Evolutionary conservation across 1,140 invertebrate species (phyloP).

Genomic region (Zaprionus nigranus): DNA sequence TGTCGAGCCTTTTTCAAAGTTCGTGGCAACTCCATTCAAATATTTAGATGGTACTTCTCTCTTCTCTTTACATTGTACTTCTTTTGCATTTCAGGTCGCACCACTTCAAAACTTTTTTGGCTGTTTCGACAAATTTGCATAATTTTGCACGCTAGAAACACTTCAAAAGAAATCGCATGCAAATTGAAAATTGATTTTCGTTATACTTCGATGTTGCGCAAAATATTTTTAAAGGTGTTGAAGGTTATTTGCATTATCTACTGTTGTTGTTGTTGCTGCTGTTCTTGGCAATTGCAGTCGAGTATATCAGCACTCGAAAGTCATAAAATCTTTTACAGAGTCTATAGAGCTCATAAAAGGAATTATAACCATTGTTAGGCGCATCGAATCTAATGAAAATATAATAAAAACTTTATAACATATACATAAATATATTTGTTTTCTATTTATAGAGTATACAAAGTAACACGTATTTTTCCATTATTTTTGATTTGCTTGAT

Average conservation of each 20-base stretch:
- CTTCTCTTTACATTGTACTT: slow-evolving; percentile 25
- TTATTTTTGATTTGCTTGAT: slow-evolving; percentile 57
- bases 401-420: not conserved
- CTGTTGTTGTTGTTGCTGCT: slow-evolving; percentile 1
- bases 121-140: slow-evolving; percentile 65
- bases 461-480: slow-evolving; percentile 6
- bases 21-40: slow-evolving; percentile 32
- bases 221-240: slow-evolving; percentile 59
- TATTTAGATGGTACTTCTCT: slow-evolving; percentile 28
- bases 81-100: slow-evolving; percentile 15
- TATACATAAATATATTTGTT: not conserved
- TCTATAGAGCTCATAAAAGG: not conserved
- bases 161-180: slow-evolving; percentile 66
- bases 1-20: slow-evolving; percentile 15
- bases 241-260: slow-evolving; percentile 52
- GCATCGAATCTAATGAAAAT: not conserved
- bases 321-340: not conserved
- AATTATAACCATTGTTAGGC: not conserved
- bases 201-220: slow-evolving; percentile 47
- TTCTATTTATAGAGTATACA: slow-evolving; percentile 7
- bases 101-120: slow-evolving; percentile 22
- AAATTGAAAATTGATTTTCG: slow-evolving; percentile 78
- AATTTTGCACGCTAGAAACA: slow-evolving; percentile 74
- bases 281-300: slow-evolving; percentile 22
- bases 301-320: not conserved